Conservation (phyloP, 2,797 vertebrate genomes). For the Pelochelys cantorii region DNA sequence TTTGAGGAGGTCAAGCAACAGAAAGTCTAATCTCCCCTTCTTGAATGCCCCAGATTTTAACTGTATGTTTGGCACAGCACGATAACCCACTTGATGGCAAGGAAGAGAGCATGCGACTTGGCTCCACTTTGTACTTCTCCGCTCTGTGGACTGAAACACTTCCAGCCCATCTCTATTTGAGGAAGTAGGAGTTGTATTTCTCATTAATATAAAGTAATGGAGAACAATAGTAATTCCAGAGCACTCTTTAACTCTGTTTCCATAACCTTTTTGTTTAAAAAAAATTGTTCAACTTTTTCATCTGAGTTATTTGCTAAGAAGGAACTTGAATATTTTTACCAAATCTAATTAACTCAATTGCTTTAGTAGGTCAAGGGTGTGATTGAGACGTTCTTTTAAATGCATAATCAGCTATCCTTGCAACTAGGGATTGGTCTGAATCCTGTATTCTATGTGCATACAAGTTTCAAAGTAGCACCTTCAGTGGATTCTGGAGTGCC, state of each 20-base stretch:
- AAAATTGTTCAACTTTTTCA: neutral
- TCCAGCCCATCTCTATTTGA: neutral
- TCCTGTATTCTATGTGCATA: neutral
- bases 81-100: neutral
- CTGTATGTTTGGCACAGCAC: neutral
- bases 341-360: neutral
- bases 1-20: neutral
- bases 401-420: neutral
- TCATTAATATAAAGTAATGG: neutral
- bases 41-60: neutral
- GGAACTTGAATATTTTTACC: neutral
- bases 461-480: neutral
- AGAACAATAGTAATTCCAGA: neutral
- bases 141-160: neutral
- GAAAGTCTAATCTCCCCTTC: rapidly evolving
- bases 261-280: neutral
- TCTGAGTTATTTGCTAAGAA: neutral
- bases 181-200: neutral
- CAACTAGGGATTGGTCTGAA: neutral
- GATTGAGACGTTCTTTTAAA: neutral
- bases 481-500: neutral
- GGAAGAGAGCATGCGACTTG: neutral
- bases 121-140: neutral
- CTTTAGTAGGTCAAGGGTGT: neutral
- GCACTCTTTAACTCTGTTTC: neutral